A percentile compares a stretch with the other conserved stretches of the same genome.
phyloP scores from a whole-genome alignment of 2,797 vertebrate species.

The Nannoperca australis region DNA sequence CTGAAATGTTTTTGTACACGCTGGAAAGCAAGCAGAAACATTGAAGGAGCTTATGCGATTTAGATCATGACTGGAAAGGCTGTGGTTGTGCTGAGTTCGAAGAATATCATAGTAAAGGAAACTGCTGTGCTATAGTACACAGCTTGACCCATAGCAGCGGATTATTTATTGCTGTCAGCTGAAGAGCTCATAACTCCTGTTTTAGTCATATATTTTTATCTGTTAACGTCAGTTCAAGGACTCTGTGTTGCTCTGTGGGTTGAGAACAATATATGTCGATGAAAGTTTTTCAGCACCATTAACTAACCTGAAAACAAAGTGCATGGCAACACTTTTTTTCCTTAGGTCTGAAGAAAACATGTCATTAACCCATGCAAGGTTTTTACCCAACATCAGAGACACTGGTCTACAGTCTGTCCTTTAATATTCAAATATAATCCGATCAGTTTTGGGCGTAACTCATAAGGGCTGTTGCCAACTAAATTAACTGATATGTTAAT shows the following conservation, averaged over 20 bases:
- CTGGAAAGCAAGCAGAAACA: slow-evolving; percentile 47
- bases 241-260: slow-evolving; percentile 29
- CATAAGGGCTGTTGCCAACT: not conserved
- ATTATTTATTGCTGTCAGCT: slow-evolving; percentile 75
- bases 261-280: slow-evolving; percentile 12
- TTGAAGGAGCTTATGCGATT: slow-evolving; percentile 66
- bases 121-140: slow-evolving; percentile 61
- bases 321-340: not conserved
- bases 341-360: not conserved
- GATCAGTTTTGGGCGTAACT: not conserved
- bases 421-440: not conserved
- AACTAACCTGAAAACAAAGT: slow-evolving; percentile 25
- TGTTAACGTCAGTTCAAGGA: slow-evolving; percentile 60
- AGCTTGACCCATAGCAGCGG: slow-evolving; percentile 63
- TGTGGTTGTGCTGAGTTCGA: slow-evolving; percentile 72
- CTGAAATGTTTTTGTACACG: slow-evolving; percentile 40
- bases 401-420: not conserved
- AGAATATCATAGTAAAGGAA: slow-evolving; percentile 65
- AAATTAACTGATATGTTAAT: not conserved
- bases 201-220: slow-evolving; percentile 69
- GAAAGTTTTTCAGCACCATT: slow-evolving; percentile 7
- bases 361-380: not conserved
- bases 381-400: slow-evolving; percentile 10
- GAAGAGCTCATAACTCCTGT: slow-evolving; percentile 61
- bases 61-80: slow-evolving; percentile 55